These are phyloP conservation scores for Hystrix cristata DNA, from an alignment of 2,113 vertebrate genomes.

Conservation along the genomic window DNA sequence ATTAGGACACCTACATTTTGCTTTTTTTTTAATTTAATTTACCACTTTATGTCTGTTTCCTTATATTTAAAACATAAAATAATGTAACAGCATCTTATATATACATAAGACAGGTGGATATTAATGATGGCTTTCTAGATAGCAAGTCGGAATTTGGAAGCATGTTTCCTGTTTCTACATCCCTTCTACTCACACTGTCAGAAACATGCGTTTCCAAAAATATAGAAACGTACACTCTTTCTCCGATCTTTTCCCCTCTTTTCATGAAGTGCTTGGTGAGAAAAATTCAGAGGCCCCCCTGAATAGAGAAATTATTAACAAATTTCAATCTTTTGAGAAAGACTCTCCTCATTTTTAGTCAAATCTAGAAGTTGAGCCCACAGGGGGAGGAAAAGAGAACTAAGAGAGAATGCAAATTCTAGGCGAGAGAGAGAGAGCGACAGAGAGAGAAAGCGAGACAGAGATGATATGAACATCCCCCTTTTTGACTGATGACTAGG, in stretches of 20 bases:
- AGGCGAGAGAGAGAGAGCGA: not conserved
- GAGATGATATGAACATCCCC: not conserved
- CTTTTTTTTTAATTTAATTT: not conserved
- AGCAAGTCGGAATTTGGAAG: not conserved
- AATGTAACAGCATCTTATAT: not conserved
- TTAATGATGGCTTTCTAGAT: constrained; percentile 1
- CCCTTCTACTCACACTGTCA: not conserved
- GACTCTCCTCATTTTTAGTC: not conserved
- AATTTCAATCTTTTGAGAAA: not conserved
- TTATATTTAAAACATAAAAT: constrained; percentile 29
- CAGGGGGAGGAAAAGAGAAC: not conserved
- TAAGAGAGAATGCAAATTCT: constrained; percentile 6
- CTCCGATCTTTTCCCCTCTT: not conserved
- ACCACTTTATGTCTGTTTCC: not conserved
- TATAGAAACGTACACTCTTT: not conserved
- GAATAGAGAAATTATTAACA: constrained; percentile 2
- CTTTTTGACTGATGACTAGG: not conserved
- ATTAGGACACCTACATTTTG: not conserved
- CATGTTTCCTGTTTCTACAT: not conserved
- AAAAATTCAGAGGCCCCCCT: not conserved
- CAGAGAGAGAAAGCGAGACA: not conserved
- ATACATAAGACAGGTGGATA: not conserved
- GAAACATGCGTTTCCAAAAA: not conserved
- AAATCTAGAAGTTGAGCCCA: not conserved
- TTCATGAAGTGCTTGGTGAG: not conserved